A percentile compares a stretch with the other conserved stretches of the same genome.
Evolutionary conservation across 2,797 vertebrate species (phyloP).

Genomic region (Enteromius mattozi): DNA sequence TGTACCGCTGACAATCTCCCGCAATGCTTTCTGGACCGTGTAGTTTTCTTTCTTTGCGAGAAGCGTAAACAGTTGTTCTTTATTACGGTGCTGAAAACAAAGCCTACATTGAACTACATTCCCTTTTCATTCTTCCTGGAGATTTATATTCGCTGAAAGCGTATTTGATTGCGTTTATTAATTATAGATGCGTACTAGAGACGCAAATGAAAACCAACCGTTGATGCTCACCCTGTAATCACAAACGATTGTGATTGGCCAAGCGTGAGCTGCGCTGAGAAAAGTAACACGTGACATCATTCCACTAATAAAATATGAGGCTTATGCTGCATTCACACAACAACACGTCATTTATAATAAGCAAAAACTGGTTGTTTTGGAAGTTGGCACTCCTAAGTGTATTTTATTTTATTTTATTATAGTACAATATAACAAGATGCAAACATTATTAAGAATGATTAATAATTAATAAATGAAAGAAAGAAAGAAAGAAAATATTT

Average conservation of each 20-base stretch:
- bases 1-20: no score
- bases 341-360: neutral
- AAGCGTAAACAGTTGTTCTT: neutral
- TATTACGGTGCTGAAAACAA: neutral
- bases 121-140: neutral
- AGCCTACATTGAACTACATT: neutral
- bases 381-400: neutral
- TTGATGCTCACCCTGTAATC: neutral
- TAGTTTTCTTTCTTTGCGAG: slow-evolving; percentile 31
- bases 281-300: neutral
- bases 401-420: no score
- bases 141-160: neutral
- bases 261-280: neutral
- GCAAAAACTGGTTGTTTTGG: neutral
- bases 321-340: neutral
- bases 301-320: slow-evolving; percentile 3
- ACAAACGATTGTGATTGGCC: neutral
- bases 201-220: neutral
- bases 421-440: neutral
- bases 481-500: neutral
- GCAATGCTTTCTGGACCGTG: slow-evolving; percentile 62
- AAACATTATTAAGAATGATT: neutral
- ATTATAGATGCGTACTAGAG: neutral
- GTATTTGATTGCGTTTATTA: neutral
- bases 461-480: no score